Evolutionary conservation across 2,888 invertebrate genomes (phyloP).

Genomic region (Apamea sordens): DNA sequence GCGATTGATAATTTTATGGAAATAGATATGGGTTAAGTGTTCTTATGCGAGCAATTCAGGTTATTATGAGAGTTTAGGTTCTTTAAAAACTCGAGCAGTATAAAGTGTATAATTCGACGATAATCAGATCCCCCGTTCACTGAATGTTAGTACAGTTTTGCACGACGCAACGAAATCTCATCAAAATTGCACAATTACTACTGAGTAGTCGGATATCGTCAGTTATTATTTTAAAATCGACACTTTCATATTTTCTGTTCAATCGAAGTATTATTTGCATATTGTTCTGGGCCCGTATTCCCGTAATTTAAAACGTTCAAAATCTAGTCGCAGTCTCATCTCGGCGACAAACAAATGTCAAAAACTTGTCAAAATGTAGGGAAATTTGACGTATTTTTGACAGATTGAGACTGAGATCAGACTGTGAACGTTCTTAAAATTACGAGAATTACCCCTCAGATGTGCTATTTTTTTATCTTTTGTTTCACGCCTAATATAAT

Average conservation of each 20-base stretch:
- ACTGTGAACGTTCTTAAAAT: too few species aligned
- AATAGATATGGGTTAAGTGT: slow-evolving; percentile 31
- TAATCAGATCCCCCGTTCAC: slow-evolving; percentile 25
- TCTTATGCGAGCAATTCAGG: slow-evolving; percentile 26
- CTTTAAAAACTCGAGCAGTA: slow-evolving; percentile 23
- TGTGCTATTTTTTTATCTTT: background rate
- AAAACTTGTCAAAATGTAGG: too few species aligned
- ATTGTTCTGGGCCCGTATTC: too few species aligned
- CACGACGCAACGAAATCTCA: slow-evolving; percentile 7
- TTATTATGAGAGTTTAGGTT: slow-evolving; percentile 17
- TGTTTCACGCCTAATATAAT: background rate
- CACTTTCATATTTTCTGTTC: background rate
- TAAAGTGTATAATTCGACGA: slow-evolving; percentile 18
- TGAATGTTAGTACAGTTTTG: slow-evolving; percentile 7
- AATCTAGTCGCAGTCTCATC: too few species aligned
- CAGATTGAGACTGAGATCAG: too few species aligned
- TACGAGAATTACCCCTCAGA: too few species aligned
- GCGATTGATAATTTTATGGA: slow-evolving; percentile 50
- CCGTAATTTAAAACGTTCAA: too few species aligned
- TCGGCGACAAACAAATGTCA: too few species aligned
- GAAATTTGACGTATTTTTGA: too few species aligned
- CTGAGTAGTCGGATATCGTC: background rate
- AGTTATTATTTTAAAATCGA: background rate
- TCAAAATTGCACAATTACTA: slow-evolving; percentile 14
- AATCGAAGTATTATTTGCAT: background rate